Conservation (phyloP, 2,113 vertebrate genomes). For the Salvelinus sp. region DNA sequence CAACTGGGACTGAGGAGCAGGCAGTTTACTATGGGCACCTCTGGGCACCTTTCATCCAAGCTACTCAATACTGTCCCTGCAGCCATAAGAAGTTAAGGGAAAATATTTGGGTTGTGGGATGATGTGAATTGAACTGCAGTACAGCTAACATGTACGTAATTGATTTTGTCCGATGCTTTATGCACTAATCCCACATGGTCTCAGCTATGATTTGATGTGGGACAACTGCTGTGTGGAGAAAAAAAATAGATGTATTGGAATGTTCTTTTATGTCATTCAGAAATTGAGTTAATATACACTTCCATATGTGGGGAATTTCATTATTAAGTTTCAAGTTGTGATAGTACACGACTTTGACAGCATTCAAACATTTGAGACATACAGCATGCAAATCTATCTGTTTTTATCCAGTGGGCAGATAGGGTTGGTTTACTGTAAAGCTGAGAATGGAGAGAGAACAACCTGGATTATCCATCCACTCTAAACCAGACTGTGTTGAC, state of each 20-base stretch:
- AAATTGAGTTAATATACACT: not conserved
- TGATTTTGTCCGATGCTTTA: not conserved
- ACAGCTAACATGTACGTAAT: constrained; percentile 1
- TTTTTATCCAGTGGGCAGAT: constrained; percentile 4
- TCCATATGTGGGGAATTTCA: constrained; percentile 11
- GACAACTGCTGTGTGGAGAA: constrained; percentile 9
- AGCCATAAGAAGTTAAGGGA: too few relatives aligned
- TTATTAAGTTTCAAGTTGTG: not conserved
- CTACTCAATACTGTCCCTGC: too few relatives aligned
- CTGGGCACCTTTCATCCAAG: too few relatives aligned
- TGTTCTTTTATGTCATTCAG: too few relatives aligned
- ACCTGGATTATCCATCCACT: constrained; percentile 34
- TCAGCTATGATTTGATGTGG: constrained; percentile 8
- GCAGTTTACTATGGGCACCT: too few relatives aligned
- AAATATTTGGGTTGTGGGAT: not conserved
- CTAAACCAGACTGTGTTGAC: constrained; percentile 37
- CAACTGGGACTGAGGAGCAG: too few relatives aligned
- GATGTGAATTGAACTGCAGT: constrained; percentile 43
- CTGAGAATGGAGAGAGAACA: constrained; percentile 9
- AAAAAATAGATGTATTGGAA: not conserved
- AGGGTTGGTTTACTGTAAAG: not conserved
- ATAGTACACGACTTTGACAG: too few relatives aligned
- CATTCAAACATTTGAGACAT: too few relatives aligned
- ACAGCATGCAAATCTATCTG: too few relatives aligned
- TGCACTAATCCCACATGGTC: constrained; percentile 18